These are phyloP conservation scores for Piscicola geometra DNA, from an alignment of 2,888 invertebrate genomes.

Conservation along the genomic window DNA sequence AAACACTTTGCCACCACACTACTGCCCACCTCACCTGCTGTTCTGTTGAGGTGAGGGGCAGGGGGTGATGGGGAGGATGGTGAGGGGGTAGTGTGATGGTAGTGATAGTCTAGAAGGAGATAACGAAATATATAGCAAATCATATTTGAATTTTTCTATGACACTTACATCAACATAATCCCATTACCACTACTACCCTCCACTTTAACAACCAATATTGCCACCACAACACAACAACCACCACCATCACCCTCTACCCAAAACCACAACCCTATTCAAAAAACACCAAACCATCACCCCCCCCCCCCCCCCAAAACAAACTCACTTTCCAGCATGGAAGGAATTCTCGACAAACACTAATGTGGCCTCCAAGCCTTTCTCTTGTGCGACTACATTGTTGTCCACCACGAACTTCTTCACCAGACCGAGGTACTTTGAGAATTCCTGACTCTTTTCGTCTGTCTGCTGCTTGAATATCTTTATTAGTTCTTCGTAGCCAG, in stretches of 20 bases:
- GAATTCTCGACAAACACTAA: conserved; percentile 86
- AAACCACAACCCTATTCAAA: too few relatives aligned
- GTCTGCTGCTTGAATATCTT: conserved; percentile 80
- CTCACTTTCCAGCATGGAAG: conserved; percentile 61
- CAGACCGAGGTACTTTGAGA: conserved; percentile 80
- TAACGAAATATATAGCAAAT: too few relatives aligned
- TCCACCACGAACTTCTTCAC: conserved; percentile 91
- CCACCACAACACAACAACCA: too few relatives aligned
- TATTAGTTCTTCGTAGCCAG: conserved; percentile 87
- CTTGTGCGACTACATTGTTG: conserved; percentile 89
- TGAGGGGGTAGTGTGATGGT: too few relatives aligned
- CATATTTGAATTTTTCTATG: too few relatives aligned
- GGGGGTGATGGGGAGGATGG: not conserved
- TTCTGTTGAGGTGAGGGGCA: conserved; percentile 57
- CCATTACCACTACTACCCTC: too few relatives aligned
- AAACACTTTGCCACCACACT: conserved; percentile 87
- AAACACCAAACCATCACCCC: too few relatives aligned
- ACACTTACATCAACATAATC: too few relatives aligned
- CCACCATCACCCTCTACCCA: too few relatives aligned
- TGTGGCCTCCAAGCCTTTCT: conserved; percentile 87
- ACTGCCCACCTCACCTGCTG: conserved; percentile 79
- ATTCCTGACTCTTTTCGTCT: conserved; percentile 82
- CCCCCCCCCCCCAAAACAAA: conserved; percentile 35
- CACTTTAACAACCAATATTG: too few relatives aligned
- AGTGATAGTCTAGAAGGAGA: too few relatives aligned